Evolutionary conservation across 2,113 vertebrate species (phyloP).

Genomic region (Mastomys coucha): DNA sequence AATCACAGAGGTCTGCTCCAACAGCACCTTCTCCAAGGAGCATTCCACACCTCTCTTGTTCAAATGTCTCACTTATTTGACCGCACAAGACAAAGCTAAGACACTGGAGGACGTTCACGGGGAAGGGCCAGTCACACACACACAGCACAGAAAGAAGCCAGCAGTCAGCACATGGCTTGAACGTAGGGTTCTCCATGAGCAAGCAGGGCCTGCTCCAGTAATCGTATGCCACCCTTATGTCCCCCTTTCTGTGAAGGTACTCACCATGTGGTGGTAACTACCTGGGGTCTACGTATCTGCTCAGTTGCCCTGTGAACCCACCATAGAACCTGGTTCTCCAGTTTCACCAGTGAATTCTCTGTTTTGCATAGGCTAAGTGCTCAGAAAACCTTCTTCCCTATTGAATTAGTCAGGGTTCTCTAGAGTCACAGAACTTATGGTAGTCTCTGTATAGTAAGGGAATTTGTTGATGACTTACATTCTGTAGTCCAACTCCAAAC

Average conservation of each 20-base stretch:
- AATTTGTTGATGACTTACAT: no score
- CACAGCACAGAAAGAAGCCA: not conserved
- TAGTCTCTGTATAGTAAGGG: no score
- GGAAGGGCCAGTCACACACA: not conserved
- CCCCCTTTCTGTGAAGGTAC: not conserved
- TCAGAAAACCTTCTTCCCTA: not conserved
- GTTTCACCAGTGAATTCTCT: not conserved
- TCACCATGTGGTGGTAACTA: fast-evolving
- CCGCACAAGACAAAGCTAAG: not conserved
- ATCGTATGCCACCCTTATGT: no score
- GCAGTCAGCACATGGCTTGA: not conserved
- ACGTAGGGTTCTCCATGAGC: not conserved
- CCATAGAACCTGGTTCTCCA: not conserved
- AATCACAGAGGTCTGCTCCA: not conserved
- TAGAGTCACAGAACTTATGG: no score
- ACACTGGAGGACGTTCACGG: not conserved
- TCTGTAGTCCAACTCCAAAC: no score
- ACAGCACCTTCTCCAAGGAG: not conserved
- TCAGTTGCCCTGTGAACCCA: not conserved
- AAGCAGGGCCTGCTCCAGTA: not conserved
- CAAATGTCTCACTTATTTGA: not conserved
- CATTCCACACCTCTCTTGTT: not conserved
- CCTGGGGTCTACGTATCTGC: not conserved
- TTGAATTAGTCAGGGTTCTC: no score
- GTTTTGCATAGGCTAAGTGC: not conserved